phyloP scores from a whole-genome alignment of 2,797 vertebrate genomes.

The Microtus agrestis region DNA sequence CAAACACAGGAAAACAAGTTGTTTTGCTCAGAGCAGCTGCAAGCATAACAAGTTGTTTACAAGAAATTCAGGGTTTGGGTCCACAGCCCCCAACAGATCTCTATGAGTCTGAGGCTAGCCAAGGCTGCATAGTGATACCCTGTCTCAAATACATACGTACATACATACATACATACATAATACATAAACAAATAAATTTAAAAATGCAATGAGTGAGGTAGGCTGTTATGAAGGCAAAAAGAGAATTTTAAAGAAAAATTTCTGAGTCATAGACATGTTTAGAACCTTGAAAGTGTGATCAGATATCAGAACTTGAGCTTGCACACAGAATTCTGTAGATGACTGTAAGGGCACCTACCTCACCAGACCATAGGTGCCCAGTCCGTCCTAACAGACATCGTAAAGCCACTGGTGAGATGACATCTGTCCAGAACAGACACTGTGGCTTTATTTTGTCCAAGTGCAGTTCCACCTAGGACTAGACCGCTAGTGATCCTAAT shows the following conservation, averaged over 20 bases:
- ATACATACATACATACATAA: too few species aligned
- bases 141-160: not conserved
- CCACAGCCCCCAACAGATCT: too few species aligned
- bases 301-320: not conserved
- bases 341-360: not conserved
- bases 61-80: too few species aligned
- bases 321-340: not conserved
- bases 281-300: not conserved
- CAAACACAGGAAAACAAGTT: too few species aligned
- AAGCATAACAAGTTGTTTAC: too few species aligned
- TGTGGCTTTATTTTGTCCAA: not conserved
- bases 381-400: not conserved
- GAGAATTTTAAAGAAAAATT: not conserved
- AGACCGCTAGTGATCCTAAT: not conserved
- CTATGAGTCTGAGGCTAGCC: not conserved
- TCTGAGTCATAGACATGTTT: not conserved
- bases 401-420: not conserved
- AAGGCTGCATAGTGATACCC: not conserved
- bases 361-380: not conserved
- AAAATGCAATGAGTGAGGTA: not conserved
- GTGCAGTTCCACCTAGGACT: not conserved
- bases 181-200: not conserved
- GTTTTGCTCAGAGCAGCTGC: too few species aligned
- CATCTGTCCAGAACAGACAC: not conserved
- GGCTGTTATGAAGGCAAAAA: not conserved